These are phyloP conservation scores for Athalia cordata DNA, from an alignment of 2,888 invertebrate genomes.

Conservation along the genomic window DNA sequence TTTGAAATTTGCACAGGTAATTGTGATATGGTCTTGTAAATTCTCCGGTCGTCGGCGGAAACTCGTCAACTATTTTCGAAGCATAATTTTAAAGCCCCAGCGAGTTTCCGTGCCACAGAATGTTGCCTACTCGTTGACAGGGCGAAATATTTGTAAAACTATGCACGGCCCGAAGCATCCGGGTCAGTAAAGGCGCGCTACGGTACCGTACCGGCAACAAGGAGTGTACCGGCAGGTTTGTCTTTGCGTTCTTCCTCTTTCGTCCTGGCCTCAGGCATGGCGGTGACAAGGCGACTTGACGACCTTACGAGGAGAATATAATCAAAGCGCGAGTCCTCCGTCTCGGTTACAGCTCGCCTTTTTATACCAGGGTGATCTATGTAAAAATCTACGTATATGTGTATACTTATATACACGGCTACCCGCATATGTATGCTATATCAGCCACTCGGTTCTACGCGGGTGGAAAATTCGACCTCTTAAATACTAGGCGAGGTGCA, in stretches of 20 bases:
- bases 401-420: too few species aligned
- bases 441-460: background rate
- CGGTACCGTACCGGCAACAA: background rate
- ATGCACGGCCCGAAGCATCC: constrained; percentile 58
- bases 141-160: constrained; percentile 69
- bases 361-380: background rate
- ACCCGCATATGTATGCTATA: too few species aligned
- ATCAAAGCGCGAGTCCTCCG: constrained; percentile 16
- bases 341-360: background rate
- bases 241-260: constrained; percentile 33
- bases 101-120: constrained; percentile 51
- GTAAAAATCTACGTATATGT: too few species aligned
- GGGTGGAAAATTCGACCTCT: background rate
- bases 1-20: too few species aligned
- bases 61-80: constrained; percentile 40
- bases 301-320: constrained; percentile 8
- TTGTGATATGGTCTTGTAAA: too few species aligned
- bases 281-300: constrained; percentile 13
- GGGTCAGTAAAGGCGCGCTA: constrained; percentile 28
- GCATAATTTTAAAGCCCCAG: constrained; percentile 51
- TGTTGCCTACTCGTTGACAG: constrained; percentile 62
- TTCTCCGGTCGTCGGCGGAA: background rate
- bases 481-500: background rate
- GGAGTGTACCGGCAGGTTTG: constrained; percentile 25
- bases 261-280: background rate